Evolutionary conservation across 2,113 vertebrate species (phyloP), one percentile per base, ranked within the genome.

Genomic region (Rafetus swinhoei): DNA sequence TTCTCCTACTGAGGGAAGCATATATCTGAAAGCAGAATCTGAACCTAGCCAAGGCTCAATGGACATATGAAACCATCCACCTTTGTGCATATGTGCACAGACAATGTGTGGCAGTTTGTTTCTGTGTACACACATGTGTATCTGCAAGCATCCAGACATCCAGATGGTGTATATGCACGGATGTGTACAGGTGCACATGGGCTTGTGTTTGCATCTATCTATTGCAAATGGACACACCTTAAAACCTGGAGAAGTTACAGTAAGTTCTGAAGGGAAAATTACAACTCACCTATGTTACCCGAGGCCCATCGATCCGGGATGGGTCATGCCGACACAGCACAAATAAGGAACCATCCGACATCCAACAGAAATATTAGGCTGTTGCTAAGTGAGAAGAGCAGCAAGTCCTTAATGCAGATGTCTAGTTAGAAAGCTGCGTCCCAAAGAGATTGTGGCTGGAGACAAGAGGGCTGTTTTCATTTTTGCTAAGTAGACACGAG

Each of bases 211-310:
- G 86, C n/a, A 39, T 86, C 50, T 79, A 2, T 57, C 95, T 92
- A 59, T 50, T 89, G 1, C 14, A 55, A 87, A n/a, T 27, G 35
- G 25, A 55, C 79, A 81, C 65, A 79, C 87, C 76, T 9, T 76
- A 56, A 91, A 74, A 79, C 56, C 60, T 22, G 24, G 19, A 79
- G 55, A 90, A 93, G 93, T 7, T 0, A 56, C 2, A 45, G 29
- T 29, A 10, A 81, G 21, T 94, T 96, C 54, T 52, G n/a, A 92
- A 88, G 21, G 83, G 24, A 84, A 87, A 92, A 88, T 56, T 89
- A 56, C 45, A 52, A n/a, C 18, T n/a, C 4, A 11, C 9, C 50
- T 82, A 5, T 5, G 82, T 35, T 90, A 54, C 21, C 21, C 76
- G 76, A 27, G 57, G 39, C 3, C 93, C 57, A 55, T 0, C 65